Conservation (phyloP, 2,888 invertebrate species). For the Sphaeridia pumilis region DNA sequence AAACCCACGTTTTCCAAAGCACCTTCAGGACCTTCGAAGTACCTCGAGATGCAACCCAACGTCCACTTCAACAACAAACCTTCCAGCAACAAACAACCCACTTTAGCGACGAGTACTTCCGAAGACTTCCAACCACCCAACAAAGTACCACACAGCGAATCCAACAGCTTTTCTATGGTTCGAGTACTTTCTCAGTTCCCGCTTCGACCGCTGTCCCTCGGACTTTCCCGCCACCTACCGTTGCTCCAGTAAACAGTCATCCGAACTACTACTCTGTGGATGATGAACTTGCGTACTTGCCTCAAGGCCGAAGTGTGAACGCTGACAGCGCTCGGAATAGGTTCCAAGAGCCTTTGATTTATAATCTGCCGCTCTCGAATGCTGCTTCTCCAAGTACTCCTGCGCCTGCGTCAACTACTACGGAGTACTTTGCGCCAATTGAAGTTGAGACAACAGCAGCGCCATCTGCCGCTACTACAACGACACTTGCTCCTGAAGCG, state of each 20-base stretch:
- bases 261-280: constrained; percentile 4
- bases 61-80: constrained; percentile 20
- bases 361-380: constrained; percentile 1
- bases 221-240: not conserved
- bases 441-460: not conserved
- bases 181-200: not conserved
- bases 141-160: constrained; percentile 11
- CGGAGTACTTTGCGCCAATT: constrained; percentile 3
- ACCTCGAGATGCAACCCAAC: constrained; percentile 15
- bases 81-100: constrained; percentile 33
- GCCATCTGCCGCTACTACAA: constrained; percentile 10
- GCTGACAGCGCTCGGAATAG: not conserved
- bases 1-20: constrained; percentile 25
- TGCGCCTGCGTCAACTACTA: constrained; percentile 2
- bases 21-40: constrained; percentile 30
- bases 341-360: not conserved
- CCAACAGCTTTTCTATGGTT: constrained; percentile 11
- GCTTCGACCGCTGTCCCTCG: constrained; percentile 6
- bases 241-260: not conserved
- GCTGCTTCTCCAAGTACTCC: constrained; percentile 11
- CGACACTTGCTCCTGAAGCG: constrained; percentile 13
- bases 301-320: constrained; percentile 13
- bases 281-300: constrained; percentile 3
- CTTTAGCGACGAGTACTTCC: constrained; percentile 33
- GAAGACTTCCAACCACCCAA: constrained; percentile 19